Base-by-base conservation (phyloP, 2,888 invertebrate genomes). In the Arrhopalites spinosus region DNA sequence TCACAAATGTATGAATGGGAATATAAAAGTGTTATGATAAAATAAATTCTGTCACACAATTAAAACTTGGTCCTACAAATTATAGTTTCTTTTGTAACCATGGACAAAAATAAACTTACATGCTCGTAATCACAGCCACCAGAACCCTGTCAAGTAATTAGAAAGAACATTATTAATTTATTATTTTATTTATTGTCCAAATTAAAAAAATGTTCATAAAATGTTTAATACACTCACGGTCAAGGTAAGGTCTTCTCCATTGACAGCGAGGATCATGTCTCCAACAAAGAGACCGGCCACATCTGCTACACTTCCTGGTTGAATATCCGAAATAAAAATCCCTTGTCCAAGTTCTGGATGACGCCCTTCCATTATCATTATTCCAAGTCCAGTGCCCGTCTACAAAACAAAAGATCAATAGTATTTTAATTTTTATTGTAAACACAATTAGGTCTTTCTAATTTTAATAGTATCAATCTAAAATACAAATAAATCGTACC, bases 191-290 rank as follows among this genome's bases (percentile, higher is more conserved):
- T 7, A 36, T 7, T 36, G 3, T 36, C 11, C 5, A 36, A 36
- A 36, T 3, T 11, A 36, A 36, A 36, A n/a, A n/a, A n/a, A n/a
- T n/a, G n/a, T n/a, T n/a, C n/a, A n/a, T n/a, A n/a, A n/a, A n/a
- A n/a, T n/a, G n/a, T n/a, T 36, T 36, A 36, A 36, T 7, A 36
- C 11, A 36, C 36, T 36, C 11, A 7, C 36, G 11, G 36, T 36
- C 11, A 36, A 36, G 11, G 36, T 7, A 72, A 95, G 87, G 27
- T 95, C 93, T 84, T 98, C 96, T 84, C 94, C 93, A 87, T 99
- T 99, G 68, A 98, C 95, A 61, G 95, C 93, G 78, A 99, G 88
- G 81, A 99, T 92, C 93, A 98, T 95, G 87, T 99, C 98, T 79
- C 98, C 98, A 75, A 98, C 96, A 88, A 93, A 92, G 66, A 99